Conservation (phyloP, 1,140 invertebrate species). For the Drosophila littoralis region DNA sequence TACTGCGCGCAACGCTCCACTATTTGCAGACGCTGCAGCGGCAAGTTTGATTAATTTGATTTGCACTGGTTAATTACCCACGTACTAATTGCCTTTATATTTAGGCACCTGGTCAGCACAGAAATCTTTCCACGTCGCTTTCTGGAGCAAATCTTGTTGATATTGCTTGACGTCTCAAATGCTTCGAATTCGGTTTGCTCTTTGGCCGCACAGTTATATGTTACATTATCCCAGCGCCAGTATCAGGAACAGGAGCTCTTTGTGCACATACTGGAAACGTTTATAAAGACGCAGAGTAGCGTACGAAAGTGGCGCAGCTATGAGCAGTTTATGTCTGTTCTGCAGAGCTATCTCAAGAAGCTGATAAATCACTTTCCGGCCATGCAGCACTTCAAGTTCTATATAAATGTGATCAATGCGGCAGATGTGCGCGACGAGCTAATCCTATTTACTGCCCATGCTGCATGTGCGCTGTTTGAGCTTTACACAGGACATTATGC, state of each 20-base stretch:
- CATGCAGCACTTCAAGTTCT: constrained; percentile 35
- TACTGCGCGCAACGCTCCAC: constrained; percentile 38
- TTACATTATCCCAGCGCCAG: constrained; percentile 46
- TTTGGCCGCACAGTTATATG: constrained; percentile 50
- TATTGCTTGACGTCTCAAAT: constrained; percentile 33
- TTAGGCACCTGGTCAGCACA: constrained; percentile 47
- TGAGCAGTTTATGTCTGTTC: constrained; percentile 17
- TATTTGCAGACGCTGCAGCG: constrained; percentile 55
- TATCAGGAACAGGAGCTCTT: constrained; percentile 36
- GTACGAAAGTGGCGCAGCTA: constrained; percentile 9
- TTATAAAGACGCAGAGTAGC: constrained; percentile 27
- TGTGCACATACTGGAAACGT: constrained; percentile 58
- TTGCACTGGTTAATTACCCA: too few relatives aligned
- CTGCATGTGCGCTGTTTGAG: constrained; percentile 41
- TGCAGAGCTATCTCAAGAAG: constrained; percentile 32
- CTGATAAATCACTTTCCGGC: constrained; percentile 31
- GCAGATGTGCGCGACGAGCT: constrained; percentile 37
- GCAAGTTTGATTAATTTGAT: constrained; percentile 9
- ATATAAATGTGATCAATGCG: constrained; percentile 18
- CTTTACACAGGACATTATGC: constrained; percentile 31
- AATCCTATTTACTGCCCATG: constrained; percentile 48
- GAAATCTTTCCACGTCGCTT: constrained; percentile 53
- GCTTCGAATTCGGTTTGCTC: background rate
- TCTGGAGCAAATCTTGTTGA: constrained; percentile 43
- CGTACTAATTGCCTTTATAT: too few relatives aligned